Conservation (phyloP, 2,888 invertebrate species). For the Melipona beecheii region DNA sequence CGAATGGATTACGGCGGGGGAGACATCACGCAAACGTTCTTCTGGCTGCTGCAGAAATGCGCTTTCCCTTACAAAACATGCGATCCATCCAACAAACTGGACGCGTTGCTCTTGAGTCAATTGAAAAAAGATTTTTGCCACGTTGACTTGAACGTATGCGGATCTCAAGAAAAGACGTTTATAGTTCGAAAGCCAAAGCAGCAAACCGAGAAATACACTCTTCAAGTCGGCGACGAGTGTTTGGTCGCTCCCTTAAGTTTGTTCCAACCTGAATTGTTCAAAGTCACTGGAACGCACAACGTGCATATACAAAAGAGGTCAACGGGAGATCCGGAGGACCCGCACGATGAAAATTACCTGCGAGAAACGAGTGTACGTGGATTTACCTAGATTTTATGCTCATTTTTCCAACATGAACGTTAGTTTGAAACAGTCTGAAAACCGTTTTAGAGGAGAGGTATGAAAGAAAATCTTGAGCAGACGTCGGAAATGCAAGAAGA, state of each 20-base stretch:
- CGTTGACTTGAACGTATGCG: constrained; percentile 94
- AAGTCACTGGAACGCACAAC: constrained; percentile 91
- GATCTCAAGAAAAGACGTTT: constrained; percentile 93
- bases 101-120: constrained; percentile 92
- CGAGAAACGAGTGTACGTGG: constrained; percentile 91
- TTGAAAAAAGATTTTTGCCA: constrained; percentile 96
- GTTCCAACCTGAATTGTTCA: constrained; percentile 94
- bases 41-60: constrained; percentile 94
- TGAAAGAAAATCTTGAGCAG: constrained; percentile 87
- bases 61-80: constrained; percentile 95
- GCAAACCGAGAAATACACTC: constrained; percentile 89
- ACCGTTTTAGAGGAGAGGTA: constrained; percentile 84
- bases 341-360: constrained; percentile 96
- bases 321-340: constrained; percentile 94
- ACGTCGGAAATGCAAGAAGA: constrained; percentile 84
- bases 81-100: constrained; percentile 89
- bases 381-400: background rate
- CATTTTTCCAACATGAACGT: background rate
- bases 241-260: constrained; percentile 95
- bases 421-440: background rate
- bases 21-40: constrained; percentile 95
- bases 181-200: constrained; percentile 90
- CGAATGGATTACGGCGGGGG: constrained; percentile 95
- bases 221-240: constrained; percentile 95
- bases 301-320: constrained; percentile 90